Percentiles rank a stretch among this genome's conserved stretches.
Conservation (phyloP, 2,797 vertebrate species). For the Sebastes cheni region DNA sequence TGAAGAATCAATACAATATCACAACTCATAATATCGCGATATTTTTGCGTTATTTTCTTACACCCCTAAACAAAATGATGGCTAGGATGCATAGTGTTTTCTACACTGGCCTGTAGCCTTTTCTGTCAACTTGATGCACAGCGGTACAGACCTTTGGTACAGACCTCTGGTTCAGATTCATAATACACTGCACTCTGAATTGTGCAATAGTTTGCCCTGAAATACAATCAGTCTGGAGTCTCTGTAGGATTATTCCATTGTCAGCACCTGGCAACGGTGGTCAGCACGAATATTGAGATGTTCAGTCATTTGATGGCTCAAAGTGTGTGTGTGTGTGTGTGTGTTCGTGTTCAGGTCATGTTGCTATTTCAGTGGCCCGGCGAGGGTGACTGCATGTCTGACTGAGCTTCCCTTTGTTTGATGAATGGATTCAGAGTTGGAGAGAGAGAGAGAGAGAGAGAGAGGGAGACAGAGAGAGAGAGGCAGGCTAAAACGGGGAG, state of each 20-base stretch:
- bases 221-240: background rate
- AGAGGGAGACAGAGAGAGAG: background rate
- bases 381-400: background rate
- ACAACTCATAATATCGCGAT: too few relatives aligned
- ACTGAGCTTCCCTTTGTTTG: constrained; percentile 30
- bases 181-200: background rate
- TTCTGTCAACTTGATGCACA: background rate
- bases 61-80: background rate
- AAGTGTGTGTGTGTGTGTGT: background rate
- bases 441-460: background rate
- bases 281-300: background rate
- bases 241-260: background rate
- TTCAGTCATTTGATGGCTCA: background rate
- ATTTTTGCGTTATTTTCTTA: too few relatives aligned
- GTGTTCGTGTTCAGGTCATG: background rate
- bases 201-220: background rate
- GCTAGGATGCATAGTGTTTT: background rate
- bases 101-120: background rate
- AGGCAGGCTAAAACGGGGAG: constrained; percentile 17
- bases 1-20: too few relatives aligned
- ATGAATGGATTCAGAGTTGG: constrained; percentile 7
- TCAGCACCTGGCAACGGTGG: background rate
- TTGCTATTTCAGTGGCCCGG: background rate
- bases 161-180: background rate
- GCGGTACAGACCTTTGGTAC: background rate